Evolutionary conservation across 2,888 invertebrate genomes (phyloP).

Genomic region (Sarcophaga variegata): DNA sequence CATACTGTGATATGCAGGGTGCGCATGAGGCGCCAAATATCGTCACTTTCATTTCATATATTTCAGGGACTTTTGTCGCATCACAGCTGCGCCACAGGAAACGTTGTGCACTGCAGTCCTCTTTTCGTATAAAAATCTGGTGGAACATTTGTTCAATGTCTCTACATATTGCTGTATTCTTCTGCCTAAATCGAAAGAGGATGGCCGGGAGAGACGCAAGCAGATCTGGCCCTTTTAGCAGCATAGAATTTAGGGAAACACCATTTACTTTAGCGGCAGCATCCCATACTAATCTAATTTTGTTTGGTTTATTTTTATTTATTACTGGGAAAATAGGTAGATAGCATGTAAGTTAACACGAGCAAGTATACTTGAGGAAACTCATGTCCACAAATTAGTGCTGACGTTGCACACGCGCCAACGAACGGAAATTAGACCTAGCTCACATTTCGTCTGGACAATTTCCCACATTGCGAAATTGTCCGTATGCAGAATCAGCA

Average conservation of each 20-base stretch:
- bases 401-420: too few relatives aligned
- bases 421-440: too few relatives aligned
- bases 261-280: constrained; percentile 64
- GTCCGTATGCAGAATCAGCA: too few relatives aligned
- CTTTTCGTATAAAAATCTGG: constrained; percentile 61
- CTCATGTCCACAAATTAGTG: too few relatives aligned
- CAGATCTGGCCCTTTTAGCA: constrained; percentile 72
- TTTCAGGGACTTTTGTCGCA: constrained; percentile 4
- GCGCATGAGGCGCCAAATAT: too few relatives aligned
- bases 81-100: constrained; percentile 41
- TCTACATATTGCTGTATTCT: constrained; percentile 70
- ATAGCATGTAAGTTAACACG: constrained; percentile 65
- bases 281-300: constrained; percentile 24
- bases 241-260: constrained; percentile 71
- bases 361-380: too few relatives aligned
- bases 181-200: constrained; percentile 76
- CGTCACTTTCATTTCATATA: constrained; percentile 20
- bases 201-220: constrained; percentile 75
- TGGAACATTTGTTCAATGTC: constrained; percentile 56
- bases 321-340: constrained; percentile 70
- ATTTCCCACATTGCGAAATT: too few relatives aligned
- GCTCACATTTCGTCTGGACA: too few relatives aligned
- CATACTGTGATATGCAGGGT: constrained; percentile 8
- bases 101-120: constrained; percentile 49
- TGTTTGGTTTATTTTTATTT: constrained; percentile 41